Conservation (phyloP, 2,113 vertebrate species). For the Vulpes vulpes region DNA sequence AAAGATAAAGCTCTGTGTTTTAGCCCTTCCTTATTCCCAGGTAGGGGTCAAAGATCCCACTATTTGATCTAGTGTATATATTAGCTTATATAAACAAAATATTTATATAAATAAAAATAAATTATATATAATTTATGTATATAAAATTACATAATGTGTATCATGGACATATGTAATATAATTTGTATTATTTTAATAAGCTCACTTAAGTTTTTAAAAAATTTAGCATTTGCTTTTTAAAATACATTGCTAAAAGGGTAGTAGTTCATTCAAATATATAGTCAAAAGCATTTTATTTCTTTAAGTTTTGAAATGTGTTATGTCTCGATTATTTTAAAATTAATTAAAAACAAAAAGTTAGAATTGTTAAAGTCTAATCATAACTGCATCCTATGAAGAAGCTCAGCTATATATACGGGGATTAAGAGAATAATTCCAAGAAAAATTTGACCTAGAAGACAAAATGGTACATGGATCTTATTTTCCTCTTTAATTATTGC, state of each 20-base stretch:
- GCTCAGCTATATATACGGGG: background rate
- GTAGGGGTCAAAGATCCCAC: background rate
- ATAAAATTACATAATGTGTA: background rate
- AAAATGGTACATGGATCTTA: slow-evolving; percentile 13
- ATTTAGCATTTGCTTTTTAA: background rate
- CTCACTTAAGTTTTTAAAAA: background rate
- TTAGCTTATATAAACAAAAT: background rate
- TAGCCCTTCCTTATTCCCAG: background rate
- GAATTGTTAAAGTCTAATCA: background rate
- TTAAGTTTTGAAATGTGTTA: slow-evolving; percentile 60
- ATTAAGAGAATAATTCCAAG: slow-evolving; percentile 32
- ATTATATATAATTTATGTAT: background rate
- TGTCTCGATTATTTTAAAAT: slow-evolving; percentile 1
- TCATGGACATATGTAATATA: background rate
- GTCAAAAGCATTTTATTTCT: slow-evolving; percentile 31
- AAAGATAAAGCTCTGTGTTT: background rate
- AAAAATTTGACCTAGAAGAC: background rate
- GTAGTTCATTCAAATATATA: slow-evolving; percentile 22
- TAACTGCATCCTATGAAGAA: background rate
- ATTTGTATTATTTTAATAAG: background rate
- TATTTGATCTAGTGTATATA: background rate
- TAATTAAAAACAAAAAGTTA: slow-evolving; percentile 43
- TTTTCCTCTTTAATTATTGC: slow-evolving; percentile 6
- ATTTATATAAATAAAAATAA: background rate
- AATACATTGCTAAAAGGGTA: background rate